Conservation (phyloP, 2,888 invertebrate species). For the Lasioglossum malachurum region DNA sequence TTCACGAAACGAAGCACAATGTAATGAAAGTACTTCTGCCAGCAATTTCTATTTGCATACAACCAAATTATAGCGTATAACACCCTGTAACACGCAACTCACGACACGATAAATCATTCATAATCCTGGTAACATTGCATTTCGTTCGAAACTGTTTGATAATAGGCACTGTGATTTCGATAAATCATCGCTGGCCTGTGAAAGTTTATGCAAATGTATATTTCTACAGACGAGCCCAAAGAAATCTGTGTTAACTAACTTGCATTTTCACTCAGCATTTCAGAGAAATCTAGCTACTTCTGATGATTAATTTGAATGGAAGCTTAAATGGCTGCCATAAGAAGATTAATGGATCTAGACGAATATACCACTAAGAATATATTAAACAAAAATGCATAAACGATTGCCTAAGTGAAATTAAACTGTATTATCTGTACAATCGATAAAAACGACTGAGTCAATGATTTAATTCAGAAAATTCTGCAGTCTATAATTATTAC, state of each 20-base stretch:
- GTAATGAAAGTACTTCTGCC: neutral
- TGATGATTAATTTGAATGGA: neutral
- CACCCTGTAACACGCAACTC: neutral
- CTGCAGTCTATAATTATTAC: neutral
- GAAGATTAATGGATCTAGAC: neutral
- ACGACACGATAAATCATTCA: neutral
- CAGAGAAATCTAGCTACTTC: neutral
- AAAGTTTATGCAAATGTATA: neutral
- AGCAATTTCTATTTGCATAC: neutral
- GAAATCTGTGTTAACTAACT: neutral
- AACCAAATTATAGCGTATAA: slow-evolving; percentile 1
- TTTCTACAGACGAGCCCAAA: neutral
- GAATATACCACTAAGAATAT: neutral
- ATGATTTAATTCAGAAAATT: neutral
- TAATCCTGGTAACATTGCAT: neutral
- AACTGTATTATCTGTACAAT: neutral
- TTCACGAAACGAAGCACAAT: neutral
- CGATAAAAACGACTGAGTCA: neutral
- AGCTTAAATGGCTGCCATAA: neutral
- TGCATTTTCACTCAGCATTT: neutral
- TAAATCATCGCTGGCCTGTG: neutral
- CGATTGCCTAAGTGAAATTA: neutral
- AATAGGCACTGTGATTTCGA: neutral
- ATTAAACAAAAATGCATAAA: neutral
- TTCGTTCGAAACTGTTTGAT: neutral